A percentile compares a stretch with the other conserved stretches of the same genome.
These are phyloP conservation scores for Nemoura dubitans DNA, from an alignment of 2,888 invertebrate species.

Conservation along the genomic window DNA sequence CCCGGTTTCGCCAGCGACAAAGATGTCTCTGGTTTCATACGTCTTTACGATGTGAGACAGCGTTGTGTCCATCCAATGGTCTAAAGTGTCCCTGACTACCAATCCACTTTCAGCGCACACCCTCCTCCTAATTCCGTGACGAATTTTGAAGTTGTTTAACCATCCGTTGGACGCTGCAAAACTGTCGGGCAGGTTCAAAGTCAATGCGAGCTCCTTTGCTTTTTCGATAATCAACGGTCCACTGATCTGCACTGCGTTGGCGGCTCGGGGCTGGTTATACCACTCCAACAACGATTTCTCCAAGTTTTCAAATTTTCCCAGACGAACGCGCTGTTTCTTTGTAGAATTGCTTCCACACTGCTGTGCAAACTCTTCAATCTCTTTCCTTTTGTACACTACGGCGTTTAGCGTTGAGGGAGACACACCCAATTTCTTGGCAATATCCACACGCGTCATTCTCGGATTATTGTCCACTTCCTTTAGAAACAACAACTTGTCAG, in stretches of 20 bases:
- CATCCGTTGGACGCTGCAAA: conserved; percentile 51
- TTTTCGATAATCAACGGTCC: conserved; percentile 49
- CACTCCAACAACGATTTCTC: neutral
- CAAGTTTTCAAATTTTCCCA: neutral
- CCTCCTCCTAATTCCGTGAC: conserved; percentile 51
- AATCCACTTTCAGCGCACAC: conserved; percentile 44
- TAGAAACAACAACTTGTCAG: neutral
- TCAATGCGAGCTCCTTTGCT: conserved; percentile 48
- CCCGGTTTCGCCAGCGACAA: conserved; percentile 52
- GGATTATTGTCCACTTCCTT: conserved; percentile 19
- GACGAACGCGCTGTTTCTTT: conserved; percentile 16
- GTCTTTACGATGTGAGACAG: conserved; percentile 45
- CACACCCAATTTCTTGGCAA: conserved; percentile 15
- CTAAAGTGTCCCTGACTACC: conserved; percentile 37
- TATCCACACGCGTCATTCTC: neutral
- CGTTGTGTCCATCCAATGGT: conserved; percentile 48
- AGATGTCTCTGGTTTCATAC: conserved; percentile 23
- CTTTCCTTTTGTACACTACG: conserved; percentile 42
- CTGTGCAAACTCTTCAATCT: conserved; percentile 45
- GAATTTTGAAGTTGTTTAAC: conserved; percentile 50
- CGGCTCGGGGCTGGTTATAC: conserved; percentile 36
- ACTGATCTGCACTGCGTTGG: conserved; percentile 46
- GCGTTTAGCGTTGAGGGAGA: conserved; percentile 20
- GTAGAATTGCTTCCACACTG: neutral
- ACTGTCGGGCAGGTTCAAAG: conserved; percentile 44